These are phyloP conservation scores for Drusus annulatus DNA, from an alignment of 1,140 invertebrate genomes.

Conservation along the genomic window DNA sequence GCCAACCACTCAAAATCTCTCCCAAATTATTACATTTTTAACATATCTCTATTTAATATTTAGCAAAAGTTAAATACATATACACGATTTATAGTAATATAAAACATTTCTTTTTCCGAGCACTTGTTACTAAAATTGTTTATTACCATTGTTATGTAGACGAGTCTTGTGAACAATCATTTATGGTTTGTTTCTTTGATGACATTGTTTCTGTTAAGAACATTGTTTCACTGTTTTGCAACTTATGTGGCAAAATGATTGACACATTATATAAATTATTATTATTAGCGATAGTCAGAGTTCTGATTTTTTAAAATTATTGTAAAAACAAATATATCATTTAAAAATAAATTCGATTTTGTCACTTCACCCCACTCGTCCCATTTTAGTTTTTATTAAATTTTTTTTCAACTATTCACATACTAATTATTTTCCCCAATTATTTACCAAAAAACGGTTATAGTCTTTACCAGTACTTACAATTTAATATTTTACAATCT, in stretches of 20 bases:
- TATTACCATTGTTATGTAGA: constrained; percentile 14
- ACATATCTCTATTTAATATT: too few relatives aligned
- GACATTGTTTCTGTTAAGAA: neutral
- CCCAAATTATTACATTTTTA: too few relatives aligned
- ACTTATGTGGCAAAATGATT: constrained; percentile 2
- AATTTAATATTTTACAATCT: neutral
- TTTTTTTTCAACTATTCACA: constrained; percentile 6
- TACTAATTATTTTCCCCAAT: neutral
- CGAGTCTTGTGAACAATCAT: neutral
- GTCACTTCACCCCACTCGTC: constrained; percentile 16
- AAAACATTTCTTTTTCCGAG: neutral
- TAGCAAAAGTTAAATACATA: too few relatives aligned
- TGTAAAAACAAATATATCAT: constrained; percentile 39
- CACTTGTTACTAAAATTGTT: constrained; percentile 12
- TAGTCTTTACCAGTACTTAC: constrained; percentile 12
- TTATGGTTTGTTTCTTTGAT: neutral
- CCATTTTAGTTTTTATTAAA: neutral
- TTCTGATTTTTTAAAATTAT: constrained; percentile 11
- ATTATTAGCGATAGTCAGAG: constrained; percentile 11
- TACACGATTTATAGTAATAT: too few relatives aligned
- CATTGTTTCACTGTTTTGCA: constrained; percentile 29
- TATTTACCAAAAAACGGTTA: neutral
- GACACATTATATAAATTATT: constrained; percentile 2
- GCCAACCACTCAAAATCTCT: too few relatives aligned
- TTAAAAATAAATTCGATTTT: constrained; percentile 28